Conservation (phyloP, 2,888 invertebrate species). For the Lepidonotus clava region DNA sequence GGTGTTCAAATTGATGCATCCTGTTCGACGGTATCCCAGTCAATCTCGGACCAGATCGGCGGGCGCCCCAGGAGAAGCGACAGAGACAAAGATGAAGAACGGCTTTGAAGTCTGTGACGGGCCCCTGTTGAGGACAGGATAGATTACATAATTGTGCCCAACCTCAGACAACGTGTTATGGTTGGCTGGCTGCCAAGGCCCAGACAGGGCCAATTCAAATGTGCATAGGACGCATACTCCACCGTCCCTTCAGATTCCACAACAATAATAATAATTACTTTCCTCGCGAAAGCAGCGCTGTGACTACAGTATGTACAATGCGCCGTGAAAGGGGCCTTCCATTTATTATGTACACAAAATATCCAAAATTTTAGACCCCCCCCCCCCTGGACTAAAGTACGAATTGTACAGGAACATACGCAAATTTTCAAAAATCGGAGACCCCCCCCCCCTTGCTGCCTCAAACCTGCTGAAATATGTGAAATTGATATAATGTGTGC, state of each 20-base stretch:
- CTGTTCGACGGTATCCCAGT: background rate
- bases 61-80: background rate
- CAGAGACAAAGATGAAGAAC: background rate
- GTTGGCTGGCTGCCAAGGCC: background rate
- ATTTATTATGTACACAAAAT: too few species aligned
- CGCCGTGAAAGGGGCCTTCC: too few species aligned
- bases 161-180: background rate
- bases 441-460: background rate
- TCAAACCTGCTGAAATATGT: background rate
- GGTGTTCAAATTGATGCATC: conserved; percentile 8
- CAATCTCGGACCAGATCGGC: background rate
- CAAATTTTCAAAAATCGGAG: background rate
- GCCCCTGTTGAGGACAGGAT: background rate
- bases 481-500: background rate
- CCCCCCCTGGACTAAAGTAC: too few species aligned
- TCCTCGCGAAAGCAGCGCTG: too few species aligned
- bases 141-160: background rate
- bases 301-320: too few species aligned
- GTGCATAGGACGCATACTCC: too few species aligned
- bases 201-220: too few species aligned
- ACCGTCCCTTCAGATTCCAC: too few species aligned
- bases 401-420: too few species aligned
- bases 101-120: background rate
- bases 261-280: too few species aligned
- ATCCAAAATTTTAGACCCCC: too few species aligned